phyloP scores from a whole-genome alignment of 1,140 invertebrate genomes.

The Aphelenchoides fujianensis region DNA sequence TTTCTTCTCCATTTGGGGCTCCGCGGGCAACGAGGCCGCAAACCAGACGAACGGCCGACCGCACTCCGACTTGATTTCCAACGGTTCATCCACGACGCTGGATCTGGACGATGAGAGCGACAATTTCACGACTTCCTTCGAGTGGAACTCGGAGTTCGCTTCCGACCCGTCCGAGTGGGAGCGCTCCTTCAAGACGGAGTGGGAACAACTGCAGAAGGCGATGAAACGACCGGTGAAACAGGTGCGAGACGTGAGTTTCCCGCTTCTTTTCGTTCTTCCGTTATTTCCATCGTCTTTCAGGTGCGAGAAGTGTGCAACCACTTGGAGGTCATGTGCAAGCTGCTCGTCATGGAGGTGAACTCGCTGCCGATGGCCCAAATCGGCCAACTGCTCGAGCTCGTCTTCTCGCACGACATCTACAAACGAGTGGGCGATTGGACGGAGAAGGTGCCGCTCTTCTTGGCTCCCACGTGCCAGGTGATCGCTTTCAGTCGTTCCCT shows the following conservation, averaged over 20 bases:
- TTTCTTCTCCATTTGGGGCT: not conserved
- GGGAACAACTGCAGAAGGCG: slow-evolving; percentile 83
- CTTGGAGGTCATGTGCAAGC: slow-evolving; percentile 81
- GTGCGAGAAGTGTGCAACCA: slow-evolving; percentile 84
- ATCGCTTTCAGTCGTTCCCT: not conserved
- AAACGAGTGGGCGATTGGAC: slow-evolving; percentile 67
- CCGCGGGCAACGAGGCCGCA: not conserved
- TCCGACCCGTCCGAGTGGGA: slow-evolving; percentile 56
- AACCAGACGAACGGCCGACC: not conserved
- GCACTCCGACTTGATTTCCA: not conserved
- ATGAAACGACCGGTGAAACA: slow-evolving; percentile 70
- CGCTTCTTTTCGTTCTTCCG: not conserved
- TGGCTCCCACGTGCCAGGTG: slow-evolving; percentile 71
- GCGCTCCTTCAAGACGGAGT: slow-evolving; percentile 85
- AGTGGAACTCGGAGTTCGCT: slow-evolving; percentile 53
- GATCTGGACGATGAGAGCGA: not conserved
- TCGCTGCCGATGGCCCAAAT: slow-evolving; percentile 52
- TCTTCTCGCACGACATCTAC: slow-evolving; percentile 64
- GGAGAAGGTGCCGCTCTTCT: slow-evolving; percentile 70
- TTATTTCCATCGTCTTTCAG: slow-evolving; percentile 67
- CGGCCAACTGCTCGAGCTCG: slow-evolving; percentile 66
- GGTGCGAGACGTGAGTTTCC: slow-evolving; percentile 19
- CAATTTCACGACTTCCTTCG: slow-evolving; percentile 10
- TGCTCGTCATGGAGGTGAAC: slow-evolving; percentile 78
- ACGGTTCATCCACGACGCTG: not conserved